Evolutionary conservation across 2,888 invertebrate genomes (phyloP).

Genomic region (Heliconius sara): DNA sequence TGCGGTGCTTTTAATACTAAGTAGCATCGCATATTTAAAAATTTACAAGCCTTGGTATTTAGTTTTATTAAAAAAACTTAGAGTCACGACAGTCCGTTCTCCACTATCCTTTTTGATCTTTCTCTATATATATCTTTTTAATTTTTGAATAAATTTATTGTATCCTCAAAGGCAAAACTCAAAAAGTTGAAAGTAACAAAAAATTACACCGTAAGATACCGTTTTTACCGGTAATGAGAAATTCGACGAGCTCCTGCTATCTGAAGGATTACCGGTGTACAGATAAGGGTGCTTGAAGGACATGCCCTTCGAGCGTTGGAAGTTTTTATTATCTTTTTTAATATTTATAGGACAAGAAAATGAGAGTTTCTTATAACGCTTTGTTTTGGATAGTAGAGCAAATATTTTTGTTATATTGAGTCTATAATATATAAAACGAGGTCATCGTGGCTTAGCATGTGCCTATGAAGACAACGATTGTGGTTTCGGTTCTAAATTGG

Average conservation of each 20-base stretch:
- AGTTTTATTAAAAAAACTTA: neutral
- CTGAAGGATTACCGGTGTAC: constrained; percentile 2
- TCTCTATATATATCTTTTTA: no score
- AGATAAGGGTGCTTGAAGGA: constrained; percentile 12
- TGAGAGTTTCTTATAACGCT: neutral
- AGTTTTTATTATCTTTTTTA: neutral
- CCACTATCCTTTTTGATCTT: no score
- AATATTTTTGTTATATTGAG: no score
- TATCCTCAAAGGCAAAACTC: no score
- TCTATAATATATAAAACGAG: no score
- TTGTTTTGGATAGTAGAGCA: neutral
- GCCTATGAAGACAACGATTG: no score
- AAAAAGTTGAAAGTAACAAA: neutral
- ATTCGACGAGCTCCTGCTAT: neutral
- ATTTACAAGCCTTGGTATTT: neutral
- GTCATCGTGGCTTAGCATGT: no score
- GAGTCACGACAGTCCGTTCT: no score
- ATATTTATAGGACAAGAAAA: neutral
- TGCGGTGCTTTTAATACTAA: neutral
- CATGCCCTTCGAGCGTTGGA: constrained; percentile 5
- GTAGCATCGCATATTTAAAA: neutral
- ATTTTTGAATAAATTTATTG: no score
- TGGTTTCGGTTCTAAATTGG: no score
- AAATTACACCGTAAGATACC: constrained; percentile 10
- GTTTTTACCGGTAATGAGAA: constrained; percentile 13